Percentiles rank a stretch among this genome's conserved stretches.
phyloP scores from a whole-genome alignment of 2,113 vertebrate genomes.

The Ptyas mucosa region DNA sequence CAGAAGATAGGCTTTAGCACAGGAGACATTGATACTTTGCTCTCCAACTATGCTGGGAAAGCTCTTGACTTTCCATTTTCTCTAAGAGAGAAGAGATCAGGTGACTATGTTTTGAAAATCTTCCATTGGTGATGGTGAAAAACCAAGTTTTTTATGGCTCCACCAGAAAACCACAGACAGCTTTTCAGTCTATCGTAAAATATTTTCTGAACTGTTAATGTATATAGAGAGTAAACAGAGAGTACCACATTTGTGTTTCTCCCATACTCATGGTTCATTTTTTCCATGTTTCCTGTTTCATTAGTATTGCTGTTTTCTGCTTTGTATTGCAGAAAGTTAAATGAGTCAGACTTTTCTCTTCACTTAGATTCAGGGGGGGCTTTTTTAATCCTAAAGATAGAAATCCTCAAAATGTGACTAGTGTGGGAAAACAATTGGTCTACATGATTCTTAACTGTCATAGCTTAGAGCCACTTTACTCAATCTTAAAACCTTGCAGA shows the following conservation, averaged over 20 bases:
- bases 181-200: background rate
- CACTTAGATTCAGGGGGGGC: background rate
- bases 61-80: slow-evolving; percentile 89
- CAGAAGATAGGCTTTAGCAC: slow-evolving; percentile 78
- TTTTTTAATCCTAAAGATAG: background rate
- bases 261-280: background rate
- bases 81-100: slow-evolving; percentile 81
- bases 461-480: background rate
- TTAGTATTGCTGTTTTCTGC: background rate
- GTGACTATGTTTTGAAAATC: slow-evolving; percentile 63
- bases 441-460: background rate
- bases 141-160: background rate
- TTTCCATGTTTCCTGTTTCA: background rate
- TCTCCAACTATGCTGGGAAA: slow-evolving; percentile 85
- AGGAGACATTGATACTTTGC: slow-evolving; percentile 81
- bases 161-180: background rate
- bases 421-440: background rate
- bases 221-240: background rate
- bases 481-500: background rate
- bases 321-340: background rate
- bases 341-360: background rate
- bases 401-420: background rate
- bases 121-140: background rate
- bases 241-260: background rate
- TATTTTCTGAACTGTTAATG: background rate